phyloP scores from a whole-genome alignment of 1,140 invertebrate species.

The Eurytemora carolleeae region DNA sequence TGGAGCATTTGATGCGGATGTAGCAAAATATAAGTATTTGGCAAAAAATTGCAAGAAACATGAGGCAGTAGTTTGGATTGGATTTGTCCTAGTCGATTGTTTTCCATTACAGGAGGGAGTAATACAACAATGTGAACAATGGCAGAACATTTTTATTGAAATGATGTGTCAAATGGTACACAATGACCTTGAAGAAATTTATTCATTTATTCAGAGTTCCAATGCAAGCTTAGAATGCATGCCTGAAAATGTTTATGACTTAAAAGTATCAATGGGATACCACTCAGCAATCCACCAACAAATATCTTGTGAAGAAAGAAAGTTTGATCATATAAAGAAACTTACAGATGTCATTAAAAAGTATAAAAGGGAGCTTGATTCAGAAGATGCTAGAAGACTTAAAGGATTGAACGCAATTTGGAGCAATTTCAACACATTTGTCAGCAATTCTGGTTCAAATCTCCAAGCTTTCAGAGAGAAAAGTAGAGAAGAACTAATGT shows the following conservation, averaged over 20 bases:
- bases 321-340: background rate
- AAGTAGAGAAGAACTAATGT: background rate
- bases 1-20: background rate
- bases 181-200: background rate
- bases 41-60: background rate
- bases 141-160: background rate
- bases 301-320: background rate
- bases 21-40: background rate
- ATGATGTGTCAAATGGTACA: background rate
- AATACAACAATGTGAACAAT: background rate
- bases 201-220: background rate
- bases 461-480: background rate
- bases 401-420: background rate
- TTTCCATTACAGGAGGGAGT: background rate
- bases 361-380: background rate
- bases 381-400: background rate
- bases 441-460: background rate
- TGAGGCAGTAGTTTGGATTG: background rate
- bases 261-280: background rate
- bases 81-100: background rate
- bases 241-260: background rate
- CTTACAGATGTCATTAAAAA: background rate
- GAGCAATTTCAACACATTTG: background rate
- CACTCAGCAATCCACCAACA: background rate
- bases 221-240: background rate